Conservation (phyloP, 2,797 vertebrate genomes). For the Echiichthys vipera region DNA sequence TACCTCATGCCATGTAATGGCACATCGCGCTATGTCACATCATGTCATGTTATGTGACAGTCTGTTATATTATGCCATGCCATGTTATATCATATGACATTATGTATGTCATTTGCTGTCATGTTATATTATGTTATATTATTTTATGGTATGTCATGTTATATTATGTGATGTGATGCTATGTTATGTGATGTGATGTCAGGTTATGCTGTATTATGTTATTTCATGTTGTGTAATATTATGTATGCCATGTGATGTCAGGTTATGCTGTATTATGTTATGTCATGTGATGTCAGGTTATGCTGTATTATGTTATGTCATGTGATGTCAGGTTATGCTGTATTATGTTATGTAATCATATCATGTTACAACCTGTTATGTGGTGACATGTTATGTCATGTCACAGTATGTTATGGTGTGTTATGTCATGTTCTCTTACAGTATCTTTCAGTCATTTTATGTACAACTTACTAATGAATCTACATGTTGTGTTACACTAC, state of each 20-base stretch:
- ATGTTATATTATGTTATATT: too few species aligned
- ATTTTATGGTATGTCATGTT: background rate
- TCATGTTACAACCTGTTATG: background rate
- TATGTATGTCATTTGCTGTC: background rate
- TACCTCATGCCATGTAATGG: too few species aligned
- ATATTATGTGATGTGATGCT: background rate
- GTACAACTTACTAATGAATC: too few species aligned
- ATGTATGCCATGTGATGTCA: background rate
- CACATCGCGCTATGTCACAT: too few species aligned
- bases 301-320: background rate
- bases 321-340: background rate
- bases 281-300: background rate
- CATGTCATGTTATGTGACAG: background rate
- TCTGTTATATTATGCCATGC: background rate
- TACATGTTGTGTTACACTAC: background rate
- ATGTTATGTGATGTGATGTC: too few species aligned
- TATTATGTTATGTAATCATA: background rate
- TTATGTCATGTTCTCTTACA: too few species aligned
- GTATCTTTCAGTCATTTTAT: too few species aligned
- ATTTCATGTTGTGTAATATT: too few species aligned
- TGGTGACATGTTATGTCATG: background rate
- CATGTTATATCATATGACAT: background rate
- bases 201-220: too few species aligned
- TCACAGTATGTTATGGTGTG: too few species aligned
- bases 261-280: background rate